Conservation (phyloP, 2,797 vertebrate species). For the Fratercula arctica region DNA sequence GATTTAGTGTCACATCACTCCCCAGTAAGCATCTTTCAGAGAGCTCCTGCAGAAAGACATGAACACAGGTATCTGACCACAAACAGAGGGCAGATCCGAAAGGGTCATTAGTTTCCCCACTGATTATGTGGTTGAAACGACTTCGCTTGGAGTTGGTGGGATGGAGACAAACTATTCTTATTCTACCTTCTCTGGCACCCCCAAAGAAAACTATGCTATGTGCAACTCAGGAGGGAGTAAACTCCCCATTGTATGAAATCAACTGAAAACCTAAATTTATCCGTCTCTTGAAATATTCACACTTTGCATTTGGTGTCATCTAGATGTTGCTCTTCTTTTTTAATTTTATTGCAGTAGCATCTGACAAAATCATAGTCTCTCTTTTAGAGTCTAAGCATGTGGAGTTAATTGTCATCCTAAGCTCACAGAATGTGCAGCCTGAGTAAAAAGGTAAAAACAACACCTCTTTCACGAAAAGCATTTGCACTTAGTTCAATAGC, state of each 20-base stretch:
- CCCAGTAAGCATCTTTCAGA: neutral
- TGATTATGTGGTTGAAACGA: neutral
- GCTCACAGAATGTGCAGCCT: neutral
- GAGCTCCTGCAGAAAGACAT: neutral
- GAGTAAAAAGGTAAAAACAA: neutral
- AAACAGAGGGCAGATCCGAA: neutral
- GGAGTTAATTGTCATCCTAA: neutral
- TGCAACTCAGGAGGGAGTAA: neutral
- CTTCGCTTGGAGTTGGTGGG: neutral
- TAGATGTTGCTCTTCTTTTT: neutral
- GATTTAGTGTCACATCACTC: neutral
- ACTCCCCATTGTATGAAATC: accelerated
- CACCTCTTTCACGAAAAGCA: neutral
- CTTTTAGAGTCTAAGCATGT: neutral
- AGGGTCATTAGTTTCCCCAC: neutral
- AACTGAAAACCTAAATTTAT: neutral
- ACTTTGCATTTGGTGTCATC: neutral
- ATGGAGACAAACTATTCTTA: neutral
- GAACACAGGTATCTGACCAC: neutral
- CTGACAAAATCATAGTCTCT: neutral
- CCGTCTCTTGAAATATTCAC: neutral
- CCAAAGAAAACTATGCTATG: neutral
- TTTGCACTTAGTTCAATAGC: neutral
- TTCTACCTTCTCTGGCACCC: neutral
- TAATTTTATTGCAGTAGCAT: neutral